Evolutionary conservation across 2,113 vertebrate genomes (phyloP), one percentile per base, ranked within the genome.

Genomic region (Willisornis vidua): DNA sequence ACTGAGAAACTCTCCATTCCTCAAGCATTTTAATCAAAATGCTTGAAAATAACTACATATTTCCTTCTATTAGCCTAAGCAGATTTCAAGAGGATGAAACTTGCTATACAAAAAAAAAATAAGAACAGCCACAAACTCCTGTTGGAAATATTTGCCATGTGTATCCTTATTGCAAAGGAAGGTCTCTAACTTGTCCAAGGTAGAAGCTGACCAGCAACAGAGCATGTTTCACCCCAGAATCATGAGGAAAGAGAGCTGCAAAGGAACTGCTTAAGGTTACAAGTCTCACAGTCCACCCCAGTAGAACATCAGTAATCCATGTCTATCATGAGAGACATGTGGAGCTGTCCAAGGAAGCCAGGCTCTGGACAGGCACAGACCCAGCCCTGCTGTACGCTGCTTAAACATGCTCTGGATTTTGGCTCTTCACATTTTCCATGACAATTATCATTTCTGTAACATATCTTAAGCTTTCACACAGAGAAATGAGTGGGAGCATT

Each of bases 341-440:
- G 45, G 78, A 90, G 71, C 67, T 67, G 41, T 77, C 85, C 74
- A 71, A 90, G 61, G 78, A 85, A 63, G 55, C 33, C 31, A 83
- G 33, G 63, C 58, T 82, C 55, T 19, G 46, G 62, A 19, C 0
- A 0, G n/a, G 35, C 62, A 76, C 1, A 2, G 62, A 46, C 35
- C 35, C 70, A 62, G 35, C 55, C 67, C 39, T 31, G 31, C 15
- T 6, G 5, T 10, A 1, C 15, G 26, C 54, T 82, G 58, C 57
- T 66, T 51, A 84, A 2, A 12, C 31, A 39, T 6, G 10, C 33
- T 72, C 52, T 59, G 73, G 71, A 76, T 43, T 83, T 58, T 75
- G 87, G 46, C 63, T 79, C 67, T n/a, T 59, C 19, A 7, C 43
- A 23, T 79, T 89, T 91, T 49, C 71, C 81, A 37, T 1, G 33